A percentile compares a stretch with the other conserved stretches of the same genome.
Conservation (phyloP, 35 echinoderm and acorn worm species). For the Nesometra sesokonis region DNA sequence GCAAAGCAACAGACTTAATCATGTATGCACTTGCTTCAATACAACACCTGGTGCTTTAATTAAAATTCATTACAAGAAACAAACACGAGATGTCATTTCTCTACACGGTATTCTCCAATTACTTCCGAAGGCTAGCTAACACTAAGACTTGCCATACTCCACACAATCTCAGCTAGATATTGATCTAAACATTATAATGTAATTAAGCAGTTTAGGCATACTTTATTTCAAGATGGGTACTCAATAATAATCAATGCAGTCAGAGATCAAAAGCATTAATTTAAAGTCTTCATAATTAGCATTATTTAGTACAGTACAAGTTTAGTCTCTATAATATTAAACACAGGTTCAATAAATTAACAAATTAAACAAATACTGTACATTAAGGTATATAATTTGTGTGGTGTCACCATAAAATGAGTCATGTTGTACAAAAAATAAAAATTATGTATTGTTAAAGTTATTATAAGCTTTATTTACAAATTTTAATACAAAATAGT, state of each 20-base stretch:
- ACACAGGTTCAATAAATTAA: too few relatives aligned
- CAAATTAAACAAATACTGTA: too few relatives aligned
- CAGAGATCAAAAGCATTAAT: background rate
- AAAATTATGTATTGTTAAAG: too few relatives aligned
- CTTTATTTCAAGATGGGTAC: background rate
- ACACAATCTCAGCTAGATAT: background rate
- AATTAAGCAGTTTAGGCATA: background rate
- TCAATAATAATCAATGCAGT: background rate
- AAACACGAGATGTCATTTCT: background rate
- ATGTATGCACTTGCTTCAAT: background rate
- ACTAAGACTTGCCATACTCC: background rate
- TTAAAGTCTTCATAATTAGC: background rate
- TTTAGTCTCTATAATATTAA: too few relatives aligned
- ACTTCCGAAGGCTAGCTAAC: background rate
- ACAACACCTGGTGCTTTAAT: background rate
- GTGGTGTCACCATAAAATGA: too few relatives aligned
- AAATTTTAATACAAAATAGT: too few relatives aligned
- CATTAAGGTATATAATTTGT: too few relatives aligned
- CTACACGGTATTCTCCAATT: background rate
- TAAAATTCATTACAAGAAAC: conserved; percentile 1
- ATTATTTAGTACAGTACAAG: too few relatives aligned
- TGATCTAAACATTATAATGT: background rate
- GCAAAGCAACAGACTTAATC: background rate
- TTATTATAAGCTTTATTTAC: too few relatives aligned
- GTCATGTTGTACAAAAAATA: too few relatives aligned